Percentiles rank a stretch among this genome's conserved stretches.
phyloP scores from a whole-genome alignment of 2,113 vertebrate species.

The Aegotheles bennettii region DNA sequence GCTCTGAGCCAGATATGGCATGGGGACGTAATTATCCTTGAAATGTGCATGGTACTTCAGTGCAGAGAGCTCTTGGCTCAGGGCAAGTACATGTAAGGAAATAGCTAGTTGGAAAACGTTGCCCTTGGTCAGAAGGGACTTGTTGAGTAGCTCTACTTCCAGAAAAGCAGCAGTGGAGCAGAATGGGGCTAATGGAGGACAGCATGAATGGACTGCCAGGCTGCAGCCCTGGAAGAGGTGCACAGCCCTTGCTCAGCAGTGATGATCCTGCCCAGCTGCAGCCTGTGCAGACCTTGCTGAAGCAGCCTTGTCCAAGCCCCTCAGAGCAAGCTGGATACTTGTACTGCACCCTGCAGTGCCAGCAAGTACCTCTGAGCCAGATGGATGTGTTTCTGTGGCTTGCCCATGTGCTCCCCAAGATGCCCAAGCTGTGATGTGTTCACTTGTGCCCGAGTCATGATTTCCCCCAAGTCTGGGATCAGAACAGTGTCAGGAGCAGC shows the following conservation, averaged over 20 bases:
- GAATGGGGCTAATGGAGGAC: background rate
- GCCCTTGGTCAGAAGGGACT: background rate
- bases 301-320: background rate
- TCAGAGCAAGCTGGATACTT: background rate
- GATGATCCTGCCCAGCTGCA: background rate
- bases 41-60: background rate
- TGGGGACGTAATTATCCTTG: background rate
- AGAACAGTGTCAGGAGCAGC: background rate
- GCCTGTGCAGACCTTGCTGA: background rate
- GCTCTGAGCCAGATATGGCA: background rate
- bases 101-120: background rate
- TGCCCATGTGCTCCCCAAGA: rapidly evolving
- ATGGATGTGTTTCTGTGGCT: background rate
- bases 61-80: background rate
- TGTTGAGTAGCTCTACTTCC: background rate
- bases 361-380: background rate
- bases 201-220: background rate
- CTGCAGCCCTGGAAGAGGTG: background rate
- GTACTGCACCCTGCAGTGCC: background rate
- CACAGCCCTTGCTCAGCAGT: background rate
- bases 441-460: too few species aligned
- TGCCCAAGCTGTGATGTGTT: background rate
- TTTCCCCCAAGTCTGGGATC: rapidly evolving
- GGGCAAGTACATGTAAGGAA: background rate
- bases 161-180: background rate